phyloP scores from a whole-genome alignment of 37 sponge, comb jelly and placozoan species.

The Chondrilla cf. caribensis region DNA sequence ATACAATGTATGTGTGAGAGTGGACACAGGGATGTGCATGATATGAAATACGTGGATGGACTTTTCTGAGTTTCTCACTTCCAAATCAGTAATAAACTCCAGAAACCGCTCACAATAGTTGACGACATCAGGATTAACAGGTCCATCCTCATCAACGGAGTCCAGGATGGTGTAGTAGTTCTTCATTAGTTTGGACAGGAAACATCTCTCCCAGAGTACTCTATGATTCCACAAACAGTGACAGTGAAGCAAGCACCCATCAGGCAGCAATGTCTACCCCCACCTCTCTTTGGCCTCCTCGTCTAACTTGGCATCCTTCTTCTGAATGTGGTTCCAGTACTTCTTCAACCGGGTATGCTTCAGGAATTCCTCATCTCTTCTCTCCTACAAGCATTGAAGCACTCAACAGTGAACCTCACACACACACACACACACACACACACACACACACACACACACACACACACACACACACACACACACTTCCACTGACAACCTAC shows the following conservation, averaged over 20 bases:
- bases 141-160: constrained; percentile 62
- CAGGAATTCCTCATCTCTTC: constrained; percentile 66
- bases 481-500: no score
- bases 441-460: no score
- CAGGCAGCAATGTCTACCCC: neutral
- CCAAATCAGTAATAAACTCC: constrained; percentile 88
- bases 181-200: constrained; percentile 72
- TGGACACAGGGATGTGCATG: no score
- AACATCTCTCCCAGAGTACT: constrained; percentile 46
- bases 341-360: constrained; percentile 57
- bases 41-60: no score
- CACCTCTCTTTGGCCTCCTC: constrained; percentile 46
- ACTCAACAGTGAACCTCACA: neutral
- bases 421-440: no score
- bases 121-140: constrained; percentile 44
- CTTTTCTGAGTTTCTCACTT: no score
- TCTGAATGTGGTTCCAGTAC: constrained; percentile 76
- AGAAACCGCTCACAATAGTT: constrained; percentile 88
- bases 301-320: constrained; percentile 69
- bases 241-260: no score
- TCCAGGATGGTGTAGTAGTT: constrained; percentile 71
- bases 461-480: no score
- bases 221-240: constrained; percentile 11
- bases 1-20: no score
- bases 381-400: constrained; percentile 30